phyloP scores from a whole-genome alignment of 2,888 invertebrate species.

The Blastobasis lacticolella region DNA sequence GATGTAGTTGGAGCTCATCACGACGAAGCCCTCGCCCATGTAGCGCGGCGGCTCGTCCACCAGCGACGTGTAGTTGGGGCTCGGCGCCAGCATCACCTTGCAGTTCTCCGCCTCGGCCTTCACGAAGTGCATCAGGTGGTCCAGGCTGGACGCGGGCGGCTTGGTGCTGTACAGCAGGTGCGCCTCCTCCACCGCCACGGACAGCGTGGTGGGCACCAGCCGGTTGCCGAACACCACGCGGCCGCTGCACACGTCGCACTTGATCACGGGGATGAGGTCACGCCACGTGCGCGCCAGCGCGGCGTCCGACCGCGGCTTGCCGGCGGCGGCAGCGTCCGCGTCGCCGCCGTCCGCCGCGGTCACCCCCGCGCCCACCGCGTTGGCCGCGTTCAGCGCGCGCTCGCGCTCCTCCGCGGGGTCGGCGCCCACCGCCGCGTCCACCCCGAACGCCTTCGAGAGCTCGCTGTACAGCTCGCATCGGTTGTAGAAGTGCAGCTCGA shows the following conservation, averaged over 20 bases:
- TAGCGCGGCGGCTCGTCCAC: slow-evolving; percentile 94
- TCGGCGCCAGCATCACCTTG: slow-evolving; percentile 95
- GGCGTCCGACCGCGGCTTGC: slow-evolving; percentile 78
- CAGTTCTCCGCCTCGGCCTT: slow-evolving; percentile 97
- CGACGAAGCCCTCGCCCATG: slow-evolving; percentile 99
- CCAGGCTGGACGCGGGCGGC: slow-evolving; percentile 93
- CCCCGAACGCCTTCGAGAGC: slow-evolving; percentile 90
- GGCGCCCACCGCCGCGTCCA: slow-evolving; percentile 85
- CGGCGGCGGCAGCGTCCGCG: slow-evolving; percentile 82
- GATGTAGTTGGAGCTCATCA: slow-evolving; percentile 95
- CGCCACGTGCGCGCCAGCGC: slow-evolving; percentile 94
- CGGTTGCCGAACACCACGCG: slow-evolving; percentile 96
- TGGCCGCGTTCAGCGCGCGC: slow-evolving; percentile 77
- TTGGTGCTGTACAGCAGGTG: slow-evolving; percentile 96
- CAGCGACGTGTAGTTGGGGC: slow-evolving; percentile 94
- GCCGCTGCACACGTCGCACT: slow-evolving; percentile 93
- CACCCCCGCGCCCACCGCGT: slow-evolving; percentile 70
- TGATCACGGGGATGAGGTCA: slow-evolving; percentile 96
- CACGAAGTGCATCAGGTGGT: slow-evolving; percentile 96
- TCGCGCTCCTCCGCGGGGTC: slow-evolving; percentile 73
- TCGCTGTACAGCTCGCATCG: slow-evolving; percentile 89
- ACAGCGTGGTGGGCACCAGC: slow-evolving; percentile 93
- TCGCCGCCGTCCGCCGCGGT: slow-evolving; percentile 46
- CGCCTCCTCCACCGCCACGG: slow-evolving; percentile 93
- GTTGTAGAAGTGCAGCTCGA: slow-evolving; percentile 96